phyloP scores from a whole-genome alignment of 2,797 vertebrate species.

The Sciurus carolinensis region DNA sequence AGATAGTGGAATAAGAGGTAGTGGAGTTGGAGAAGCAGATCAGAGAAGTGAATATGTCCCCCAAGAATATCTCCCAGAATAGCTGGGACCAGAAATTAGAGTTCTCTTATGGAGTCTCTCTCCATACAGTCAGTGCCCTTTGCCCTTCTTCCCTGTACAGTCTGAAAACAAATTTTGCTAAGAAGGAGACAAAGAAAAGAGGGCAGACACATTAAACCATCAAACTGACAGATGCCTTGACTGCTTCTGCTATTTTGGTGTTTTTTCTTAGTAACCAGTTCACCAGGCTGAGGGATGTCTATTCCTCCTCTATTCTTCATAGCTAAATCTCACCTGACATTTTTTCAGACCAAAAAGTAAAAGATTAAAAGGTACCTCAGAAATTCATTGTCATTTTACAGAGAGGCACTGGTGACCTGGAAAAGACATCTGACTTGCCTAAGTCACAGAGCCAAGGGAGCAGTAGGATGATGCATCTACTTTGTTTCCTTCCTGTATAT shows the following conservation, averaged over 20 bases:
- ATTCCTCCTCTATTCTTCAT: background rate
- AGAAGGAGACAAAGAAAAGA: background rate
- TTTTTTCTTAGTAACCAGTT: background rate
- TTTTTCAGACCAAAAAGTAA: background rate
- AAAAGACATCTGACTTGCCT: conserved; percentile 31
- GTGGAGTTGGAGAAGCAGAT: background rate
- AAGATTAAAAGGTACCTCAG: background rate
- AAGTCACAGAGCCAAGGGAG: conserved; percentile 13
- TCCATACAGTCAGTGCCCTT: background rate
- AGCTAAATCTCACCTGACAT: background rate
- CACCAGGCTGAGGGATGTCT: background rate
- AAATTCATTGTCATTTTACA: conserved; percentile 1
- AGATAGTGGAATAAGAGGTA: background rate
- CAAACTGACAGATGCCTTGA: background rate
- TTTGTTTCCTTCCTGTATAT: conserved; percentile 8
- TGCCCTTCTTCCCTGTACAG: background rate
- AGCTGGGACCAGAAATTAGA: background rate
- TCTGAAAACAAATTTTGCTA: background rate
- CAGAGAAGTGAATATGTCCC: background rate
- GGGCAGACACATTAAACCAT: background rate
- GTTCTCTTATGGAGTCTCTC: background rate
- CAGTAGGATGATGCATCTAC: background rate
- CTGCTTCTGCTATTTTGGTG: background rate
- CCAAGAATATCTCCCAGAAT: background rate
- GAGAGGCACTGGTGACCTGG: background rate